phyloP scores from a whole-genome alignment of 2,888 invertebrate genomes.

The Adelphocoris suturalis region DNA sequence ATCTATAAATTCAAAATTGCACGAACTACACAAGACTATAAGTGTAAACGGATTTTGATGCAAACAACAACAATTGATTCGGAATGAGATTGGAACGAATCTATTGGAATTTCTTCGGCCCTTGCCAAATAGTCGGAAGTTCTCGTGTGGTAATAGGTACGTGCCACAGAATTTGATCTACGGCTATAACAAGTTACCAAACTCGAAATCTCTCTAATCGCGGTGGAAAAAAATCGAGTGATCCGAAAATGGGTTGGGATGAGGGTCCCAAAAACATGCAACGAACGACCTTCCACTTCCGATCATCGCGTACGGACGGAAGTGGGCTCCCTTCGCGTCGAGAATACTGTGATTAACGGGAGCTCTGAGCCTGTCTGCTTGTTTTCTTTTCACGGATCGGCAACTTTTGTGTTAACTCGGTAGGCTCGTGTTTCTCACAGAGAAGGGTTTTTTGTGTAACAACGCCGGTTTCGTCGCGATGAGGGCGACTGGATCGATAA shows the following conservation, averaged over 20 bases:
- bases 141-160: too few relatives aligned
- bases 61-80: too few relatives aligned
- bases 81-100: too few relatives aligned
- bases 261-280: neutral
- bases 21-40: too few relatives aligned
- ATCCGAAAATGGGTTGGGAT: neutral
- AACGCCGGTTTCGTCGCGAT: neutral
- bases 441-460: neutral
- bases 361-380: neutral
- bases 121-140: too few relatives aligned
- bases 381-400: constrained; percentile 9
- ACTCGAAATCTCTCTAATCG: too few relatives aligned
- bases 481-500: constrained; percentile 7
- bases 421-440: constrained; percentile 10
- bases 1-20: too few relatives aligned
- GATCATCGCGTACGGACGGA: neutral
- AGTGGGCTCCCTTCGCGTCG: neutral
- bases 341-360: neutral
- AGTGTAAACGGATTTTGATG: too few relatives aligned
- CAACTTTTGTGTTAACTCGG: constrained; percentile 1
- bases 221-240: too few relatives aligned
- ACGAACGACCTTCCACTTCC: constrained; percentile 19
- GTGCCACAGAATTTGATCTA: too few relatives aligned
- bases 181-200: too few relatives aligned
- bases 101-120: too few relatives aligned